Conservation (phyloP, 2,797 vertebrate species). For the Jordanella pulchra region DNA sequence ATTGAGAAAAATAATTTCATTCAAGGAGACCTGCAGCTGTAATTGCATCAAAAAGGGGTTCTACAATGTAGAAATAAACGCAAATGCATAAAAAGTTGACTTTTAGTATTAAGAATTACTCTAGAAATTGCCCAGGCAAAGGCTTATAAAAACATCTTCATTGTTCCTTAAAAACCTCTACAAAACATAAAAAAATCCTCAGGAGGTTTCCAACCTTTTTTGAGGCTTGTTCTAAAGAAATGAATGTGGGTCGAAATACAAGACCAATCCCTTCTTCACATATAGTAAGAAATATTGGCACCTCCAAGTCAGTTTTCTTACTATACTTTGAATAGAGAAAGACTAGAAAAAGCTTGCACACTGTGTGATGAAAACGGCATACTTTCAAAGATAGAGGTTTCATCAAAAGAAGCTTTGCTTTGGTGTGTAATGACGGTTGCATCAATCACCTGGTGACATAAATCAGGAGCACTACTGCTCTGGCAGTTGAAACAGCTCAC, state of each 20-base stretch:
- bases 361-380: conserved; percentile 28
- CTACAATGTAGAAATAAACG: neutral
- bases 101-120: conserved; percentile 10
- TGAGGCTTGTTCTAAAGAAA: conserved; percentile 17
- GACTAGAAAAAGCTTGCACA: conserved; percentile 23
- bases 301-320: conserved; percentile 42
- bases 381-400: conserved; percentile 54
- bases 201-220: conserved; percentile 45
- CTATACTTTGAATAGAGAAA: conserved; percentile 23
- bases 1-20: too few species aligned
- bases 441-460: conserved; percentile 47
- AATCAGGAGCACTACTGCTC: conserved; percentile 31
- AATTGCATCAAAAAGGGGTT: too few species aligned
- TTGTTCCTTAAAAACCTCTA: conserved; percentile 37
- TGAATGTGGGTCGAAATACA: conserved; percentile 16
- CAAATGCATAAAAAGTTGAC: conserved; percentile 3
- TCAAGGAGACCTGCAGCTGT: too few species aligned
- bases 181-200: conserved; percentile 37
- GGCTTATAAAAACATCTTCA: conserved; percentile 23
- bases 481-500: conserved; percentile 36
- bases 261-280: conserved; percentile 33
- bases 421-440: conserved; percentile 51
- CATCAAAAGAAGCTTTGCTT: conserved; percentile 55
- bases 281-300: conserved; percentile 46
- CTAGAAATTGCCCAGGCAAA: conserved; percentile 16